Percentiles rank a stretch among this genome's conserved stretches.
These are phyloP conservation scores for Drosophila navojoa DNA, from an alignment of 1,140 invertebrate species.

Conservation along the genomic window DNA sequence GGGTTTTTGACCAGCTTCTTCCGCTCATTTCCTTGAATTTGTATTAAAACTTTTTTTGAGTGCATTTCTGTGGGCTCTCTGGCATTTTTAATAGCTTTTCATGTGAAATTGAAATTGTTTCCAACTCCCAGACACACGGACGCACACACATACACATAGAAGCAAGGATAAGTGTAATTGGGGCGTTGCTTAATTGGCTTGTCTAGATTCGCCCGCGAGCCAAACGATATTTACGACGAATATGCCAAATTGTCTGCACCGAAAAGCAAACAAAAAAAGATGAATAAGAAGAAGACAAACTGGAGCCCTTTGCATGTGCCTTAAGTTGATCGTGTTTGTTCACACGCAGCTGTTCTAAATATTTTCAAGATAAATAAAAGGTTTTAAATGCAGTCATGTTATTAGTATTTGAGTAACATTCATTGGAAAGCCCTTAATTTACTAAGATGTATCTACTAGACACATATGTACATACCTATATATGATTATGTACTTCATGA, in stretches of 20 bases:
- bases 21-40: conserved; percentile 79
- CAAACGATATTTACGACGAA: conserved; percentile 47
- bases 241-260: conserved; percentile 55
- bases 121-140: conserved; percentile 45
- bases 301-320: background rate
- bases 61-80: conserved; percentile 59
- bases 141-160: background rate
- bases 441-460: too few species aligned
- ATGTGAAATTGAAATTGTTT: conserved; percentile 73
- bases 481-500: background rate
- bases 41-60: conserved; percentile 72
- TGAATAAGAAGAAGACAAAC: background rate
- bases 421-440: too few species aligned
- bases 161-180: conserved; percentile 41
- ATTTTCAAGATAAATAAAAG: background rate
- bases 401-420: too few species aligned
- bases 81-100: conserved; percentile 75
- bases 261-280: background rate
- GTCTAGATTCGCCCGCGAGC: conserved; percentile 24
- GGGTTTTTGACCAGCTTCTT: conserved; percentile 77
- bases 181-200: conserved; percentile 63
- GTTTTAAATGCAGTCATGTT: background rate
- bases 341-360: background rate
- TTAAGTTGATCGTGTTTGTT: background rate
- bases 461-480: background rate